Percentiles rank a stretch among this genome's conserved stretches.
phyloP scores from a whole-genome alignment of 1,140 invertebrate genomes.

The Armadillidium nasatum region DNA sequence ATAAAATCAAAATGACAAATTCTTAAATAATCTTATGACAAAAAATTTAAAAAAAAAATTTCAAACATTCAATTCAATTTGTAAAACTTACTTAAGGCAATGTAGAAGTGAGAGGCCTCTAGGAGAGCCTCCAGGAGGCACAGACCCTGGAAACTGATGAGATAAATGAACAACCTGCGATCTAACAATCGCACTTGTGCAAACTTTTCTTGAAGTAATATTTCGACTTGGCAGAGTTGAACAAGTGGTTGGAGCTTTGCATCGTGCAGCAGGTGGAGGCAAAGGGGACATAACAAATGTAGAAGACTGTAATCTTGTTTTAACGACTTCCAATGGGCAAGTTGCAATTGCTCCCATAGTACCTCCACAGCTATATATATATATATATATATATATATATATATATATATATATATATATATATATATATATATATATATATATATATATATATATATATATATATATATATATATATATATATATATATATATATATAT shows the following conservation, averaged over 20 bases:
- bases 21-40: no score
- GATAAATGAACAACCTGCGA: constrained; percentile 41
- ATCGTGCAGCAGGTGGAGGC: constrained; percentile 48
- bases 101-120: constrained; percentile 36
- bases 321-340: constrained; percentile 97
- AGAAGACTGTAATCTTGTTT: constrained; percentile 94
- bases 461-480: neutral
- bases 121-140: constrained; percentile 15
- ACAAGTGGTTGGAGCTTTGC: constrained; percentile 52
- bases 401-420: constrained; percentile 2
- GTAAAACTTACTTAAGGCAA: constrained; percentile 42
- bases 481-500: neutral
- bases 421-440: constrained; percentile 2
- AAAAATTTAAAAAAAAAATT: no score
- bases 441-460: neutral
- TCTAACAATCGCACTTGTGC: constrained; percentile 34
- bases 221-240: constrained; percentile 31
- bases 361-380: constrained; percentile 70
- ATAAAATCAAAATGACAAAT: no score
- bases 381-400: constrained; percentile 11
- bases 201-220: constrained; percentile 27
- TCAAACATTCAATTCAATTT: no score
- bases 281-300: constrained; percentile 55
- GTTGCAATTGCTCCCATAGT: constrained; percentile 94
- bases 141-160: constrained; percentile 36